Base-by-base conservation (phyloP, 1,140 invertebrate species). In the Drosophila novamexicana region DNA sequence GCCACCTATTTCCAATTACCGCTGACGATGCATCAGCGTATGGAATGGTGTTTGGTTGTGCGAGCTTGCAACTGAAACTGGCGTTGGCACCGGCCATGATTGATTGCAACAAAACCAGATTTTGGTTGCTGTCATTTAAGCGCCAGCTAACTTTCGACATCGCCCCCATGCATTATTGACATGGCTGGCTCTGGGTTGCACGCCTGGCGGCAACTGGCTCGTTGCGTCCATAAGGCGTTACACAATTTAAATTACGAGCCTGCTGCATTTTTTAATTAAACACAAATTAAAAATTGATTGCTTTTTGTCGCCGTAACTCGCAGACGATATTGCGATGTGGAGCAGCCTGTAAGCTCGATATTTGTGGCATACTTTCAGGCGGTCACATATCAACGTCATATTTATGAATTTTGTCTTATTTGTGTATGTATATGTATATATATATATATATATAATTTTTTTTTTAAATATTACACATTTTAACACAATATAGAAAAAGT, bases 61-160 rank as follows among this genome's bases (percentile, higher is more conserved):
- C 40, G 34, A 39, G 37, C 29, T 50, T 49, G 45, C n/a, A 49
- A 32, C 36, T 67, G 54, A 22, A 16, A 40, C 34, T 18, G 50
- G 9, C 53, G 22, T 40, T 45, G 73, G 73, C 64, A 37, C 47
- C 40, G 75, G 70, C 66, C 83, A 83, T 88, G 83, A 88, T 88
- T 88, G 83, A 88, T 88, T 88, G 83, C 83, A 88, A 80, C 84
- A 88, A 83, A 88, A 88, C 83, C 83, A 88, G 84, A 88, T 88
- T 88, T 88, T 88, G 83, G 83, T 88, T 74, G 72, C 84, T 88
- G 83, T 89, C 83, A 88, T 83, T 88, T 89, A 89, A 88, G 79
- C 63, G 69, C 22, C 14, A 65, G 66, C 83, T 88, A 88, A 79
- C 83, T 88, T 86, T 83, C 63, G 79, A 65, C 58, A 29, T 61